phyloP scores from a whole-genome alignment of 2,113 vertebrate genomes.

The Ariopsis seemanni region DNA sequence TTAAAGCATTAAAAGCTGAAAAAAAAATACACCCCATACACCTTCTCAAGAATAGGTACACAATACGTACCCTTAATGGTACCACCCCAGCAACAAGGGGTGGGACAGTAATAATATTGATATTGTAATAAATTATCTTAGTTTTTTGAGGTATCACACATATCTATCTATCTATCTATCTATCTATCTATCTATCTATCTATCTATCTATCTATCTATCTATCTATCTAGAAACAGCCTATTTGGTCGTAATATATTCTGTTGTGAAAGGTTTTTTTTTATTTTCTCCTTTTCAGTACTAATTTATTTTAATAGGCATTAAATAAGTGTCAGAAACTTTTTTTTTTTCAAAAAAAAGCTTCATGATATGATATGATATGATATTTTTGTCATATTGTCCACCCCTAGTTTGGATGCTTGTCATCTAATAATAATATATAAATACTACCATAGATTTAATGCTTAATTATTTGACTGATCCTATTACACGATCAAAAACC shows the following conservation, averaged over 20 bases:
- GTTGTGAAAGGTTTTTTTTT: neutral
- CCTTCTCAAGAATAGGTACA: neutral
- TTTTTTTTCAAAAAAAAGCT: neutral
- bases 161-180: neutral
- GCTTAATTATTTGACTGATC: conserved; percentile 16
- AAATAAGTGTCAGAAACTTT: neutral
- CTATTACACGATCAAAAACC: conserved; percentile 16
- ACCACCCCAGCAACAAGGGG: neutral
- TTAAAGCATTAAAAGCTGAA: neutral
- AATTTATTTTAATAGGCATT: neutral
- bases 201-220: too few relatives aligned
- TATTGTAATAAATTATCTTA: neutral
- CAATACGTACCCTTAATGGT: neutral
- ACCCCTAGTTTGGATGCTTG: neutral
- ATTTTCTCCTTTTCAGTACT: neutral
- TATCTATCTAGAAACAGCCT: too few relatives aligned
- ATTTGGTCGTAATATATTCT: neutral
- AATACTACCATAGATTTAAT: neutral
- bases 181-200: neutral
- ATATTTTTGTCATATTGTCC: neutral
- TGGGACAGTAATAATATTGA: neutral
- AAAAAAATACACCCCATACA: neutral
- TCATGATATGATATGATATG: neutral
- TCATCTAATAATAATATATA: neutral
- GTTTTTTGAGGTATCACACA: neutral